Conservation (phyloP, 2,797 vertebrate species). For the Channallabes apus region DNA sequence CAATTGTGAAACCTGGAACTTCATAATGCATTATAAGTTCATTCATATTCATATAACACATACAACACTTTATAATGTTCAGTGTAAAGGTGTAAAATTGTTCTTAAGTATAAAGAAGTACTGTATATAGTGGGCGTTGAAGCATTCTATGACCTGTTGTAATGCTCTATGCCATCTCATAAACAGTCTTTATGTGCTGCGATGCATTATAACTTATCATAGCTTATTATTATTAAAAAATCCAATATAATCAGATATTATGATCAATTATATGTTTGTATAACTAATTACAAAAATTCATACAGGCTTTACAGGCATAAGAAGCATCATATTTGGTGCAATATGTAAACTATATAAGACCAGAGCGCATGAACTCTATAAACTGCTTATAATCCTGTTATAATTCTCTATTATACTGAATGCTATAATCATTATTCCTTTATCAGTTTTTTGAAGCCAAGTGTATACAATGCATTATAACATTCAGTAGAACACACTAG, state of each 20-base stretch:
- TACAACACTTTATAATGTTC: too few species aligned
- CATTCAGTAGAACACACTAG: neutral
- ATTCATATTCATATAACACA: neutral
- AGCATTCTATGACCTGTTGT: neutral
- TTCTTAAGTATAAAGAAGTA: neutral
- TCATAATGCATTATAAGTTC: neutral
- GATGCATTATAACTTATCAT: neutral
- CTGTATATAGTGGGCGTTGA: too few species aligned
- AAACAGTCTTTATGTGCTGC: neutral
- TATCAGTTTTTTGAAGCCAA: neutral
- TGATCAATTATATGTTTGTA: neutral
- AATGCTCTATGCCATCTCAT: neutral
- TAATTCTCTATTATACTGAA: neutral
- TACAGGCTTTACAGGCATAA: neutral
- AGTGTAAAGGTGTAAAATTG: neutral
- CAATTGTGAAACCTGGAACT: too few species aligned
- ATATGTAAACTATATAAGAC: neutral
- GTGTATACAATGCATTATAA: neutral
- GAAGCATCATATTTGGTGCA: neutral
- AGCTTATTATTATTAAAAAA: neutral
- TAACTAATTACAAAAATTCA: neutral
- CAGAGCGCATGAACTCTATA: neutral
- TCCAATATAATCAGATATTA: neutral
- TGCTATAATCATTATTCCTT: neutral
- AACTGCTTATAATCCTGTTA: neutral